These are phyloP conservation scores for Paelopatides confundens DNA, from an alignment of 53 echinoderm and acorn worm species.

Conservation along the genomic window DNA sequence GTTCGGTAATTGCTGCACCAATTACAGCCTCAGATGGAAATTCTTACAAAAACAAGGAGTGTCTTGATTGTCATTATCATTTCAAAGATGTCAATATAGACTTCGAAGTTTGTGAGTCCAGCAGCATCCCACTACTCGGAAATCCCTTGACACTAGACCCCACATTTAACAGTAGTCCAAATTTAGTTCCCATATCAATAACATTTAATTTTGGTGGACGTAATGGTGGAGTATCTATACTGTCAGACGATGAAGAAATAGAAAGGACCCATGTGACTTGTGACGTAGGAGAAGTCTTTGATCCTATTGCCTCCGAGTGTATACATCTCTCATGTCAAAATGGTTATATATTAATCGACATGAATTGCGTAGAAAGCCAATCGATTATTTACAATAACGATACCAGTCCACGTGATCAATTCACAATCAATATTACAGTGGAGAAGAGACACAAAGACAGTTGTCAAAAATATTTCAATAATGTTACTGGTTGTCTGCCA, in stretches of 20 bases:
- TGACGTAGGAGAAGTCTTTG: slow-evolving; percentile 5
- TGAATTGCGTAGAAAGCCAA: not conserved
- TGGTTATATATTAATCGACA: not conserved
- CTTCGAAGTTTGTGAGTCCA: not conserved
- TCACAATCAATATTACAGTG: not conserved
- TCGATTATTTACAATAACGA: not conserved
- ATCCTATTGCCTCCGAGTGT: slow-evolving; percentile 17
- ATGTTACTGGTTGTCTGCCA: not conserved
- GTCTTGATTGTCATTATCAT: not conserved
- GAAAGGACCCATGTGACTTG: not conserved
- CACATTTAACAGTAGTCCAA: not conserved
- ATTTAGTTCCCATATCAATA: slow-evolving; percentile 26
- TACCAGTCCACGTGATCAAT: not conserved
- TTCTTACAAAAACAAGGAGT: not conserved
- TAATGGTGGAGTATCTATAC: slow-evolving; percentile 1
- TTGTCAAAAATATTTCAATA: not conserved
- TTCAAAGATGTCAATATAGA: not conserved
- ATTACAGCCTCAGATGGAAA: not conserved
- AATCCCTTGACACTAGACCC: too few relatives aligned
- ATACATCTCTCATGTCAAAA: slow-evolving; percentile 5
- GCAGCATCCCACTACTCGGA: not conserved
- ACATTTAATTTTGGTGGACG: slow-evolving; percentile 11
- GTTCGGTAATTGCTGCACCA: slow-evolving; percentile 1
- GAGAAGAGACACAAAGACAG: not conserved
- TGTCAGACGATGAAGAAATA: not conserved